Conservation (phyloP, 2,113 vertebrate genomes). For the Pedetes capensis region DNA sequence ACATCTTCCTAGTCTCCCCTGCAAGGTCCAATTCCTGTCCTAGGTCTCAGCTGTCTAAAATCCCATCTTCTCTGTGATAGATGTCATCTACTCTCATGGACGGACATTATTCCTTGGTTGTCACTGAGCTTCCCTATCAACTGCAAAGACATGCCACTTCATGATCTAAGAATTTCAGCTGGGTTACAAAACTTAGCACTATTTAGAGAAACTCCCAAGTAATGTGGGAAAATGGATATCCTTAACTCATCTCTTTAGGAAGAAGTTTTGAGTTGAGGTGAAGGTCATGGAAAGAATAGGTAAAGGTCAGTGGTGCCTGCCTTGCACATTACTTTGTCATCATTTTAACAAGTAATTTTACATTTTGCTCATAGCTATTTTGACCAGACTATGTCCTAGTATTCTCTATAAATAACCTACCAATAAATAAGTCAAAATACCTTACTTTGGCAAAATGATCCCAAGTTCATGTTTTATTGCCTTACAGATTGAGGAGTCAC, state of each 20-base stretch:
- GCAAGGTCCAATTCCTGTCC: not conserved
- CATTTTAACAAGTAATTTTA: not conserved
- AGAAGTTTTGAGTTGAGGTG: not conserved
- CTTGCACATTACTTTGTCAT: not conserved
- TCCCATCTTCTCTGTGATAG: not conserved
- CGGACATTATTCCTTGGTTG: not conserved
- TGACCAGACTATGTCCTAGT: not conserved
- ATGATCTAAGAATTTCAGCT: not conserved
- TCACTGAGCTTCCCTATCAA: not conserved
- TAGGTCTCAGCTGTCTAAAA: not conserved
- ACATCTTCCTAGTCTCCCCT: not conserved
- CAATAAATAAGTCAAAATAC: not conserved
- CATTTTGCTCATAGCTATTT: not conserved
- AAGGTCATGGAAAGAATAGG: not conserved
- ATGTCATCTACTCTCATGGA: not conserved
- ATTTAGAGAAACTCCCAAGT: not conserved
- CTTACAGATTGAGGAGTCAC: not conserved
- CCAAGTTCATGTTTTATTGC: not conserved
- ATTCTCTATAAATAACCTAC: not conserved
- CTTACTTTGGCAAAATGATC: not conserved
- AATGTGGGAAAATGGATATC: not conserved
- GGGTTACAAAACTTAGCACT: not conserved
- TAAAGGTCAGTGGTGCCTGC: not conserved
- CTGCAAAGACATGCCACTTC: not conserved
- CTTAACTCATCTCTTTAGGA: not conserved